These are phyloP conservation scores for Chrysopilus asiliformis DNA, from an alignment of 2,888 invertebrate species.

Conservation along the genomic window DNA sequence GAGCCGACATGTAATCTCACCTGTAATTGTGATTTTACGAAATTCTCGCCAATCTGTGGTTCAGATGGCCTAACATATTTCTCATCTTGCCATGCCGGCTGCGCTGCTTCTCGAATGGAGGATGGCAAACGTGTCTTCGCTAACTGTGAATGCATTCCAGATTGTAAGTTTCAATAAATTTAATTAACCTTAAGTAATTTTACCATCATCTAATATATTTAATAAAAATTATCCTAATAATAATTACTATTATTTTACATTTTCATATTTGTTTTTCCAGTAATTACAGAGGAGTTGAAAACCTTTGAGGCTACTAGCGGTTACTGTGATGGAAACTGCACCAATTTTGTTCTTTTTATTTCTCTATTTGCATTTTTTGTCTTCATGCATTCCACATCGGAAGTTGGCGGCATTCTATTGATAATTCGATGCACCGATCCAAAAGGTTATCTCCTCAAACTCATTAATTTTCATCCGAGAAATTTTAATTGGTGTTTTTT, in stretches of 20 bases:
- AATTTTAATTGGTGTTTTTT: too few relatives aligned
- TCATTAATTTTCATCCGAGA: neutral
- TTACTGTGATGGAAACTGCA: constrained; percentile 67
- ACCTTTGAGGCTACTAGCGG: constrained; percentile 51
- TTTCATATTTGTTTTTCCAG: constrained; percentile 12
- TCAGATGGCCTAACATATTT: constrained; percentile 70
- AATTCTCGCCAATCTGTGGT: constrained; percentile 77
- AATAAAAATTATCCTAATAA: neutral
- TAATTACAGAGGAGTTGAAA: constrained; percentile 28
- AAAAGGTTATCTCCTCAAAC: too few relatives aligned
- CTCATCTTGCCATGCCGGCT: constrained; percentile 84
- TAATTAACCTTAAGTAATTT: too few relatives aligned
- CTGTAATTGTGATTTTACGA: constrained; percentile 61
- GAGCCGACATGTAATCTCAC: constrained; percentile 48
- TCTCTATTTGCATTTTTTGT: constrained; percentile 74
- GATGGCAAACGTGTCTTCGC: constrained; percentile 46
- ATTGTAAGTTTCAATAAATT: too few relatives aligned
- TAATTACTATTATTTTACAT: constrained; percentile 1
- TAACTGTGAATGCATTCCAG: constrained; percentile 40
- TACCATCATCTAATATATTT: constrained; percentile 2
- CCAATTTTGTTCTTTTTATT: constrained; percentile 68
- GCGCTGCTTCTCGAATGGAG: constrained; percentile 45
- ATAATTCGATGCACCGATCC: constrained; percentile 85
- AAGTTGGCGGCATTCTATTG: constrained; percentile 81
- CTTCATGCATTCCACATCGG: constrained; percentile 84